Conservation (phyloP, 2,113 vertebrate genomes). For the Panthera leo region DNA sequence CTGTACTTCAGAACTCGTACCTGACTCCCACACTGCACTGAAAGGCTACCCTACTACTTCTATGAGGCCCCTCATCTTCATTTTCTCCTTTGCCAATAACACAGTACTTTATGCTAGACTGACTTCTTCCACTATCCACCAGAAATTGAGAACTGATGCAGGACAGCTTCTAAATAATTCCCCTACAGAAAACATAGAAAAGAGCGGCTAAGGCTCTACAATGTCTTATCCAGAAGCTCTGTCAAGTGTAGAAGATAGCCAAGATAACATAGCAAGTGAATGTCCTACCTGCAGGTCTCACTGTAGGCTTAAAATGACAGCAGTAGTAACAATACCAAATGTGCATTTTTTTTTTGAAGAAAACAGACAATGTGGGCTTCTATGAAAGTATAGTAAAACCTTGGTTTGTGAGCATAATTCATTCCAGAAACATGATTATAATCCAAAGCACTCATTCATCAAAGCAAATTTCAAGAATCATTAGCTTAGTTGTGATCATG, state of each 20-base stretch:
- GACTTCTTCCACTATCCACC: background rate
- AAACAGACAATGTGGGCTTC: background rate
- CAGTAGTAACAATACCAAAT: background rate
- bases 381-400: background rate
- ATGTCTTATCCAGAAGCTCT: background rate
- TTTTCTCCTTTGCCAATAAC: background rate
- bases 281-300: no score
- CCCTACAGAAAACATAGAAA: background rate
- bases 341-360: background rate
- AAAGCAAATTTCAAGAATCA: no score
- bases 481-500: no score
- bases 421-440: no score
- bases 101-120: background rate
- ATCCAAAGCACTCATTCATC: no score
- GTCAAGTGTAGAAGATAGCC: background rate
- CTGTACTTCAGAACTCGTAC: background rate
- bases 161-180: background rate
- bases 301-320: background rate
- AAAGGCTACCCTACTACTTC: background rate
- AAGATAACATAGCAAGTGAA: background rate
- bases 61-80: background rate
- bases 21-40: background rate
- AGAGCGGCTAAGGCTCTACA: background rate
- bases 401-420: no score
- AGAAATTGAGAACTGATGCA: background rate